phyloP scores from a whole-genome alignment of 2,888 invertebrate genomes.

The Tuta absoluta region DNA sequence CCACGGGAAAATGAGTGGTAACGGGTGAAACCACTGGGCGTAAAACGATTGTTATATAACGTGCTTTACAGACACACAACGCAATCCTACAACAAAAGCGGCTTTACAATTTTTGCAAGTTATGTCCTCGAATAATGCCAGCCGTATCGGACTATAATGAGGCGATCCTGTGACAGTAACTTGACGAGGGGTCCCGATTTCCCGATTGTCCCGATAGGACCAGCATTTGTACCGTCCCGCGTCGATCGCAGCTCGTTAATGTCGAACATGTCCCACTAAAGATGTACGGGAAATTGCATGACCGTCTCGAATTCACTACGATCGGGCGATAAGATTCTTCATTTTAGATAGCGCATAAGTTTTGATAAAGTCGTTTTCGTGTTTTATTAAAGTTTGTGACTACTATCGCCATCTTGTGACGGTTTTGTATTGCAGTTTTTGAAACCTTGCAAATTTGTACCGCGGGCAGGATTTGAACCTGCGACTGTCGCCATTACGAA shows the following conservation, averaged over 20 bases:
- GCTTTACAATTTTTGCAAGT: too few species aligned
- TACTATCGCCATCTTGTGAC: constrained; percentile 16
- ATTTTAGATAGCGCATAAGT: constrained; percentile 20
- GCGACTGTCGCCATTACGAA: too few species aligned
- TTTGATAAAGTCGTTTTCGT: constrained; percentile 13
- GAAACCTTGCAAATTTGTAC: too few species aligned
- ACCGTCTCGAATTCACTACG: constrained; percentile 14
- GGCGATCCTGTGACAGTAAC: constrained; percentile 21
- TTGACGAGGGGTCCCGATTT: constrained; percentile 28
- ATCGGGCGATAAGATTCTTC: constrained; percentile 20
- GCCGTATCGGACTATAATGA: constrained; percentile 19
- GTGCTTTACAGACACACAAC: too few species aligned
- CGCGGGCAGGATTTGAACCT: too few species aligned
- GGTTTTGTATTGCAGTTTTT: background rate
- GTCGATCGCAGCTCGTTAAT: constrained; percentile 19
- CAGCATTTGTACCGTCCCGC: constrained; percentile 15
- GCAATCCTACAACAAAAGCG: too few species aligned
- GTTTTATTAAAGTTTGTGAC: background rate
- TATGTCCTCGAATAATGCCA: too few species aligned
- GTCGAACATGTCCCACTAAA: constrained; percentile 23
- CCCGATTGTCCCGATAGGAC: constrained; percentile 21
- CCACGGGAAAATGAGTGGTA: too few species aligned
- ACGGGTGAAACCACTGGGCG: too few species aligned
- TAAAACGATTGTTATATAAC: too few species aligned
- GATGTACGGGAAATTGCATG: constrained; percentile 23